Percentiles rank a stretch among this genome's conserved stretches.
phyloP scores from a whole-genome alignment of 2,797 vertebrate genomes.

The Heliangelus exortis region DNA sequence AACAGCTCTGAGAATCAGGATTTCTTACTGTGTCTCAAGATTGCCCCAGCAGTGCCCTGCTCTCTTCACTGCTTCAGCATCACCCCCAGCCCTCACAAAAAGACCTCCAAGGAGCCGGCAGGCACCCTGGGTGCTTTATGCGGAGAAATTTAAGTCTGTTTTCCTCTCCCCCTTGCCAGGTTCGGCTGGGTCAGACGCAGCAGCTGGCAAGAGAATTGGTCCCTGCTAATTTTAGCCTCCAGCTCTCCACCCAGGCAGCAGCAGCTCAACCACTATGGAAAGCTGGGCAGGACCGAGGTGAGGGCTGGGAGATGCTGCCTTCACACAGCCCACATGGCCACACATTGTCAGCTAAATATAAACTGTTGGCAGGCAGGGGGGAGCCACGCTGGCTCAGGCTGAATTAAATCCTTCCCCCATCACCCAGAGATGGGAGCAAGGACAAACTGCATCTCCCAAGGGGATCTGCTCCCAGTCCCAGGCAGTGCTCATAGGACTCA shows the following conservation, averaged over 20 bases:
- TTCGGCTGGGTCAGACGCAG: conserved; percentile 31
- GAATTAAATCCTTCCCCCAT: neutral
- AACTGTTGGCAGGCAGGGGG: neutral
- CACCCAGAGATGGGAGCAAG: rapidly evolving
- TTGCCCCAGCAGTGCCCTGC: neutral
- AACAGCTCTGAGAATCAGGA: neutral
- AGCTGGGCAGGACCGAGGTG: conserved; percentile 54
- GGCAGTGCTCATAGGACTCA: rapidly evolving
- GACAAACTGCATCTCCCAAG: neutral
- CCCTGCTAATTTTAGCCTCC: conserved; percentile 77
- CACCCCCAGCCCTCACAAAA: rapidly evolving
- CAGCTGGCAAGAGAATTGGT: conserved; percentile 62
- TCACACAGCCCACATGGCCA: neutral
- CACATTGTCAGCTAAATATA: neutral
- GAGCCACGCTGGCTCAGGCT: neutral
- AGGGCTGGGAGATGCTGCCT: conserved; percentile 50
- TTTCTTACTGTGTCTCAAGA: neutral
- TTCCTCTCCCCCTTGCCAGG: neutral
- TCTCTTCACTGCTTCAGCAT: neutral
- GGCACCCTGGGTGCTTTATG: neutral
- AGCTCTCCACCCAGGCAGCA: conserved; percentile 72
- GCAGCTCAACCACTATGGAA: conserved; percentile 49
- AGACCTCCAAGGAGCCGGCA: neutral
- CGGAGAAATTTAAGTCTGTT: neutral
- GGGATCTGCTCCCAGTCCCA: neutral